These are phyloP conservation scores for Corythornis vintsioides DNA, from an alignment of 2,113 vertebrate genomes.

Conservation along the genomic window DNA sequence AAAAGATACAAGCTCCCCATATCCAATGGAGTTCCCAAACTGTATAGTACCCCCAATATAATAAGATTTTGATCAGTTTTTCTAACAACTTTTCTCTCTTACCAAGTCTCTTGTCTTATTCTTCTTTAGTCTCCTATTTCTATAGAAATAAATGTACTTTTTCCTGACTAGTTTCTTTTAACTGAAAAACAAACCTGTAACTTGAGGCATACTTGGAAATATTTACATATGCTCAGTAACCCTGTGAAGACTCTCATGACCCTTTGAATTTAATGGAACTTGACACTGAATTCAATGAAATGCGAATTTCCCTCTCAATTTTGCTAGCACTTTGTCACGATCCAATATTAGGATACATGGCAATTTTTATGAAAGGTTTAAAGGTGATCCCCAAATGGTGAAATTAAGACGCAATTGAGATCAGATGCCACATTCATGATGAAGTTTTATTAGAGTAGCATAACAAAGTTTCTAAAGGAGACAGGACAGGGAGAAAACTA, in stretches of 20 bases:
- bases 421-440: no score
- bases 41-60: neutral
- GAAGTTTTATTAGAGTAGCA: no score
- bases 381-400: no score
- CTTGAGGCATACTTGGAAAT: neutral
- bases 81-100: neutral
- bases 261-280: conserved; percentile 49
- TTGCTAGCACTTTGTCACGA: neutral
- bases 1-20: neutral
- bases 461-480: no score
- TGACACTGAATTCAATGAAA: conserved; percentile 45
- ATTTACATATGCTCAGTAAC: conserved; percentile 59
- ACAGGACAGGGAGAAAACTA: no score
- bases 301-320: conserved; percentile 40
- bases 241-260: conserved; percentile 14
- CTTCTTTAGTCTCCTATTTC: neutral
- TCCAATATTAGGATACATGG: no score
- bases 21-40: neutral
- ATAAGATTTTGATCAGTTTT: neutral
- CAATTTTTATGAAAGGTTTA: no score
- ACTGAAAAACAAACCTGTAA: conserved; percentile 51
- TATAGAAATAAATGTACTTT: neutral
- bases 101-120: neutral
- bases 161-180: neutral
- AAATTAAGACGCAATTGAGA: no score